A percentile compares a stretch with the other conserved stretches of the same genome.
Evolutionary conservation across 2,797 vertebrate species (phyloP).

Genomic region (Brachyalestes nurse): DNA sequence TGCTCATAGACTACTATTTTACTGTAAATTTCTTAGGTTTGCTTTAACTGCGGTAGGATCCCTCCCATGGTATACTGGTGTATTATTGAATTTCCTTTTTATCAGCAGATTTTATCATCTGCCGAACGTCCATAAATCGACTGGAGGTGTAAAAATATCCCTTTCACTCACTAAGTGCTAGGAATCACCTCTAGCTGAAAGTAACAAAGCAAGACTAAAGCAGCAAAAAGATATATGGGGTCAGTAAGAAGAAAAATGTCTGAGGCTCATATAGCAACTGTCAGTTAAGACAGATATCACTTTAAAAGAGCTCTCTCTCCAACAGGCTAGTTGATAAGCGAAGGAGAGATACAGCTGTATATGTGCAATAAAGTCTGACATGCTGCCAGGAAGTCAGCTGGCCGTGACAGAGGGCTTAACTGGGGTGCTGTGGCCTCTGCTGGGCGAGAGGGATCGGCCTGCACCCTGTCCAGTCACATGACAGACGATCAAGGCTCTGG

Average conservation of each 20-base stretch:
- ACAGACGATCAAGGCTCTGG: conserved; percentile 54
- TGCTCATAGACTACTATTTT: too few relatives aligned
- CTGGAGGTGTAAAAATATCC: conserved; percentile 1
- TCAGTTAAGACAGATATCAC: conserved; percentile 33
- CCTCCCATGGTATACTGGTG: not conserved
- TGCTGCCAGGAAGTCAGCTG: conserved; percentile 53
- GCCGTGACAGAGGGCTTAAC: conserved; percentile 53
- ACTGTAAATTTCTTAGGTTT: too few relatives aligned
- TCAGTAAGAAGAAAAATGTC: not conserved
- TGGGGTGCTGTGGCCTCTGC: conserved; percentile 20
- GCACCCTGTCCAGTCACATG: conserved; percentile 22
- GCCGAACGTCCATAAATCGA: not conserved
- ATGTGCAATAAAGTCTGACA: conserved; percentile 61
- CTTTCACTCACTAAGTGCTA: conserved; percentile 15
- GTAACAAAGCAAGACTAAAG: conserved; percentile 10
- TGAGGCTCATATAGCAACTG: conserved; percentile 7
- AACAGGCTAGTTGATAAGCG: conserved; percentile 46
- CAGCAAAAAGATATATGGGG: not conserved
- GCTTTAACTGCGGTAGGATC: not conserved
- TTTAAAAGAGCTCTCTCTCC: conserved; percentile 21
- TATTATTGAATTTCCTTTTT: not conserved
- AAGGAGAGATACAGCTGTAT: conserved; percentile 56
- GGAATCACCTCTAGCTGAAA: not conserved
- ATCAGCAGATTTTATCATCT: not conserved
- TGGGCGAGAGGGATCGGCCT: conserved; percentile 10